These are phyloP conservation scores for Peromyscus attwateri DNA, from an alignment of 2,797 vertebrate species.

Conservation along the genomic window DNA sequence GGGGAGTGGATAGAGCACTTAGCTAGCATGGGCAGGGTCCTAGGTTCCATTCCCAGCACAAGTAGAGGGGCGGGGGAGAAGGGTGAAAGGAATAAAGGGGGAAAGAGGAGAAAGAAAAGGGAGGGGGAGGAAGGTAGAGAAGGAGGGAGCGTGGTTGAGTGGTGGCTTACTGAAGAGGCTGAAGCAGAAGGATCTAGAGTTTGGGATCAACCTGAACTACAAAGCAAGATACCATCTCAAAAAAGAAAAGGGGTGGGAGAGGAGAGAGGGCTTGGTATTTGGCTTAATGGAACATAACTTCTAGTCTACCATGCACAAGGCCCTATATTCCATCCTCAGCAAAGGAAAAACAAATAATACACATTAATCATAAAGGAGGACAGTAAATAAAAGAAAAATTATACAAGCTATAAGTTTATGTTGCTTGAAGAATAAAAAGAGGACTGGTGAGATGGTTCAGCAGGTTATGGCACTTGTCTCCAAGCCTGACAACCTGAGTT, in stretches of 20 bases:
- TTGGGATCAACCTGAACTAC: background rate
- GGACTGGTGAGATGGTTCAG: background rate
- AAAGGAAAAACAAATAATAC: background rate
- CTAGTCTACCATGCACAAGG: background rate
- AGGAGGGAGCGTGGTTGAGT: too few species aligned
- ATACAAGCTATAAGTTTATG: background rate
- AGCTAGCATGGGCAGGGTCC: background rate
- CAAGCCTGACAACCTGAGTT: background rate
- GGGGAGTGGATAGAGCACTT: background rate
- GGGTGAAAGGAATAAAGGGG: background rate
- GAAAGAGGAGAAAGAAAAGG: background rate
- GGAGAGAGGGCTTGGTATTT: background rate
- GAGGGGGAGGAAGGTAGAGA: background rate
- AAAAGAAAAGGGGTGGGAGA: background rate
- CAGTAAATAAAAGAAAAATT: background rate
- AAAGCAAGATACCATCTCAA: background rate
- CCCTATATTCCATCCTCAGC: background rate
- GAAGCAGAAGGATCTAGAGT: background rate
- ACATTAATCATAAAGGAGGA: background rate
- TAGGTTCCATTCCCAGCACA: background rate
- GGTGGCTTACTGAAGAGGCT: background rate
- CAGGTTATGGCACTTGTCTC: background rate
- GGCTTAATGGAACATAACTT: background rate
- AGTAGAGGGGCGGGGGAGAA: background rate
- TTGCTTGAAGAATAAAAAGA: background rate